Percentiles rank a stretch among this genome's conserved stretches.
These are phyloP conservation scores for Sakesphorus luctuosus DNA, from an alignment of 2,113 vertebrate species.

Conservation along the genomic window DNA sequence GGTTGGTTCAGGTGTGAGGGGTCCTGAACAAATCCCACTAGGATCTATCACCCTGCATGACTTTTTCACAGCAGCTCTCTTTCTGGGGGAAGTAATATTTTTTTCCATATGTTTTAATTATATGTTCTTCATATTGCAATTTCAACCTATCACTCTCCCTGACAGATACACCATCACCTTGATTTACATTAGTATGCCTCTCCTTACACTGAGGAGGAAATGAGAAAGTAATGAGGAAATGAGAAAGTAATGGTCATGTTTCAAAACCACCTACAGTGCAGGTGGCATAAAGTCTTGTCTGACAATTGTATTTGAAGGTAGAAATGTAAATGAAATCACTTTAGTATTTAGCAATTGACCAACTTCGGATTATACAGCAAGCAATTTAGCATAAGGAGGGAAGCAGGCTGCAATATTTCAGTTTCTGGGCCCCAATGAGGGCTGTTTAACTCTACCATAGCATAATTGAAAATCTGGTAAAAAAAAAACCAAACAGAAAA, in stretches of 20 bases:
- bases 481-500: background rate
- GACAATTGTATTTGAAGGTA: background rate
- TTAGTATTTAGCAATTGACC: background rate
- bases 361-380: background rate
- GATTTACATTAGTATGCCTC: background rate
- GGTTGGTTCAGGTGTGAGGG: background rate
- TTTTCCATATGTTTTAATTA: background rate
- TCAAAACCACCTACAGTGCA: background rate
- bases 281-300: background rate
- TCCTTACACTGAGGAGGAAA: background rate
- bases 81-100: background rate
- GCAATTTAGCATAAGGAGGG: background rate
- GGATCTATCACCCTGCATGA: background rate
- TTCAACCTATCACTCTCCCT: background rate
- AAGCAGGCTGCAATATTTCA: background rate
- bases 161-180: background rate
- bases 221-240: slow-evolving; percentile 11
- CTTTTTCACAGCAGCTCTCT: background rate
- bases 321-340: background rate
- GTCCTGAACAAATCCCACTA: background rate
- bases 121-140: background rate
- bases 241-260: background rate
- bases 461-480: background rate
- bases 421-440: background rate
- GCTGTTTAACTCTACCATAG: background rate